Conservation (phyloP, 1,140 invertebrate species). For the Caenorhabditis latens region DNA sequence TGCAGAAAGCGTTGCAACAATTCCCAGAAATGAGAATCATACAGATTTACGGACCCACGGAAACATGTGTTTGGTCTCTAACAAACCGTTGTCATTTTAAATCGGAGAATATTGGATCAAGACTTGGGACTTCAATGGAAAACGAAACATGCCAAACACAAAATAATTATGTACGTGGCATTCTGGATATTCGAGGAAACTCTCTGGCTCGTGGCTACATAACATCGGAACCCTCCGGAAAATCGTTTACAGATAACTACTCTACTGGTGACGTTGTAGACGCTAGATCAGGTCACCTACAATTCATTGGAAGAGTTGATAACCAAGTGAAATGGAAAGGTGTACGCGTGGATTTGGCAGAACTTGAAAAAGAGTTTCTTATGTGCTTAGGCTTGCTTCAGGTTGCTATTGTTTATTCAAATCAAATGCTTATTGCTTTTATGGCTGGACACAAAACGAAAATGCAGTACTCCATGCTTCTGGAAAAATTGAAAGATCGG, state of each 20-base stretch:
- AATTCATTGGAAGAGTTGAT: constrained; percentile 68
- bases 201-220: constrained; percentile 59
- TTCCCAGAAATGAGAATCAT: constrained; percentile 53
- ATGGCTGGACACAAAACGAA: constrained; percentile 24
- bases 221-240: background rate
- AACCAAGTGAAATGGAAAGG: constrained; percentile 68
- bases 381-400: background rate
- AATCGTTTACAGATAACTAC: constrained; percentile 23
- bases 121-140: constrained; percentile 63
- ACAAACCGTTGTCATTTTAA: constrained; percentile 59
- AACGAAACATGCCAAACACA: background rate
- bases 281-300: background rate
- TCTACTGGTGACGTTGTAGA: constrained; percentile 60
- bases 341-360: constrained; percentile 44
- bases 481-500: constrained; percentile 23
- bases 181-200: constrained; percentile 57
- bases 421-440: constrained; percentile 62
- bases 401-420: constrained; percentile 8
- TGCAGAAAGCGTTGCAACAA: constrained; percentile 39
- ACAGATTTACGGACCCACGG: constrained; percentile 76
- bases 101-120: constrained; percentile 56
- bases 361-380: constrained; percentile 55
- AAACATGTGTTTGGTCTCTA: constrained; percentile 69
- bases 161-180: constrained; percentile 33
- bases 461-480: constrained; percentile 3